Percentiles rank a stretch among this genome's conserved stretches.
These are phyloP conservation scores for Aspidiotus destructor DNA, from an alignment of 2,888 invertebrate species.

Conservation along the genomic window DNA sequence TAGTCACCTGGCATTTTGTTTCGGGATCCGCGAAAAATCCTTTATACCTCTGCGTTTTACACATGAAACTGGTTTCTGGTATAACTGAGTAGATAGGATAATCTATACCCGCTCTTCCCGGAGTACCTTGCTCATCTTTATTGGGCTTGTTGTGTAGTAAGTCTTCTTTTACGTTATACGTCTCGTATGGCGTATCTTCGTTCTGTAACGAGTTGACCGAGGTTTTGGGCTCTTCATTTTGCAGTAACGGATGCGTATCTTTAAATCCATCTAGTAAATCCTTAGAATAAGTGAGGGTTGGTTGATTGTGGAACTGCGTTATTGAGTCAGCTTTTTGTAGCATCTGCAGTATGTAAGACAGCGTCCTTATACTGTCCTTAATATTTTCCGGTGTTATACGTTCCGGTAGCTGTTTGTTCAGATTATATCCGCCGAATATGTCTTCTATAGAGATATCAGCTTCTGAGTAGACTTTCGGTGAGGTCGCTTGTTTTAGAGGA, in stretches of 20 bases:
- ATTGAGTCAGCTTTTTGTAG: constrained; percentile 45
- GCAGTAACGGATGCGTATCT: constrained; percentile 3
- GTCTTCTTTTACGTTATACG: constrained; percentile 3
- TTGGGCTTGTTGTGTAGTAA: constrained; percentile 3
- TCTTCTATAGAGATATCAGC: constrained; percentile 43
- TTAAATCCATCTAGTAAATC: constrained; percentile 13
- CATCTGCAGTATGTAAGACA: constrained; percentile 63
- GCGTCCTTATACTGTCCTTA: constrained; percentile 64
- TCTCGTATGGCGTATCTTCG: constrained; percentile 24
- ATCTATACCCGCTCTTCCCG: constrained; percentile 60
- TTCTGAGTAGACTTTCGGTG: not conserved
- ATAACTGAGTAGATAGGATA: constrained; percentile 68
- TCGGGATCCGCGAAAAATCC: constrained; percentile 84
- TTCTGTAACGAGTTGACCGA: constrained; percentile 28
- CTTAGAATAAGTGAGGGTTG: constrained; percentile 9
- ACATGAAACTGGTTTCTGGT: constrained; percentile 66
- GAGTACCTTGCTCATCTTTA: constrained; percentile 40
- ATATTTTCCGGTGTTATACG: constrained; percentile 66
- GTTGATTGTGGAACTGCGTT: constrained; percentile 13
- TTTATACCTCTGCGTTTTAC: constrained; percentile 76
- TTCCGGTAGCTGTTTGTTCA: constrained; percentile 65
- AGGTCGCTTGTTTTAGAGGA: not conserved
- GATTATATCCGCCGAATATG: constrained; percentile 61
- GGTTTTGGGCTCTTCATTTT: constrained; percentile 17
- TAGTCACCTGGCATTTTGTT: constrained; percentile 66